Percentiles rank a stretch among this genome's conserved stretches.
phyloP scores from a whole-genome alignment of 2,113 vertebrate genomes.

The Leucoraja erinaceus region DNA sequence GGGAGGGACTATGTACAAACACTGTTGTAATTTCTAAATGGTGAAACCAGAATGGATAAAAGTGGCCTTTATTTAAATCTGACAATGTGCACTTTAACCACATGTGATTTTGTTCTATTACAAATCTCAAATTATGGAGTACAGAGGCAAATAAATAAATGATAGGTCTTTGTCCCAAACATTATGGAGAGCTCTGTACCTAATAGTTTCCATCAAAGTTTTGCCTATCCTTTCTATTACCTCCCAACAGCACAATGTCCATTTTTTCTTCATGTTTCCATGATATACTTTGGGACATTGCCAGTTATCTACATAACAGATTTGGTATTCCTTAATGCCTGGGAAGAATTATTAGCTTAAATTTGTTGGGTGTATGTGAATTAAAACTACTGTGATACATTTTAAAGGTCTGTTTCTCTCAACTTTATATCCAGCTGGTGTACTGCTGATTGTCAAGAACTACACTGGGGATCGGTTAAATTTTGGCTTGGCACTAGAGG shows the following conservation, averaged over 20 bases:
- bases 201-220: background rate
- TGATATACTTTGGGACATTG: background rate
- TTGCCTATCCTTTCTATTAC: background rate
- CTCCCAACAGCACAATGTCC: background rate
- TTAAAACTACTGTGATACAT: background rate
- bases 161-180: no score
- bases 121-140: no score
- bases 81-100: no score
- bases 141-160: no score
- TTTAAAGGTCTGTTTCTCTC: background rate
- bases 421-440: conserved; percentile 54
- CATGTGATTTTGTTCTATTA: no score
- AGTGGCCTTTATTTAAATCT: no score
- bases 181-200: no score
- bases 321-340: background rate
- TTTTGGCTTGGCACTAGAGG: conserved; percentile 83
- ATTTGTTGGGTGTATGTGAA: background rate
- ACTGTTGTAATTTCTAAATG: no score
- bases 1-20: no score
- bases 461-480: conserved; percentile 92
- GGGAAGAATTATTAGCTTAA: background rate
- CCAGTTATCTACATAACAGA: background rate
- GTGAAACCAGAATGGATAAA: no score
- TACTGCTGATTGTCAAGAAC: conserved; percentile 89
- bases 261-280: background rate